These are phyloP conservation scores for Paracanthobrama guichenoti DNA, from an alignment of 2,113 vertebrate species.

Conservation along the genomic window DNA sequence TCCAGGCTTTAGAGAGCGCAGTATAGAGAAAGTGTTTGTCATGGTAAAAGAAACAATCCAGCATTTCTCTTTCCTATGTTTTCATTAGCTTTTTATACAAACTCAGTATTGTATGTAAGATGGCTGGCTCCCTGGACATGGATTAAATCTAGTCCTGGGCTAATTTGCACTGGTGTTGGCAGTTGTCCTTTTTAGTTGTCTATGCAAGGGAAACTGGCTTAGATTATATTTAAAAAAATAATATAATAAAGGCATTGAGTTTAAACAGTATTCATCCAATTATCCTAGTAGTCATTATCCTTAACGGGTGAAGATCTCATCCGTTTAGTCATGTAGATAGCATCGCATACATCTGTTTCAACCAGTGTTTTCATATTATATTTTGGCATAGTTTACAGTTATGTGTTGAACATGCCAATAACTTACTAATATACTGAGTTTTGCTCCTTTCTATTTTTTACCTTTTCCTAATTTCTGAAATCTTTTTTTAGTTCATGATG, in stretches of 20 bases:
- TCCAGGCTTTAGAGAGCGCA: background rate
- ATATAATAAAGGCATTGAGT: background rate
- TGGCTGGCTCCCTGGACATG: conserved; percentile 9
- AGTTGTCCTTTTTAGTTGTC: conserved; percentile 21
- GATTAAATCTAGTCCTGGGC: conserved; percentile 23
- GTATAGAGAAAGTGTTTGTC: conserved; percentile 12
- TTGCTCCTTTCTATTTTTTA: conserved; percentile 1
- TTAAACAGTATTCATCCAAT: conserved; percentile 14
- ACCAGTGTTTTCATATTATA: conserved; percentile 29
- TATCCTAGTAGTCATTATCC: background rate
- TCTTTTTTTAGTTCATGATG: conserved; percentile 13
- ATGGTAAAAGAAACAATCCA: background rate
- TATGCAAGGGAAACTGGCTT: conserved; percentile 24
- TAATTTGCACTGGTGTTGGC: conserved; percentile 17
- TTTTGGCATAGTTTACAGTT: conserved; percentile 35
- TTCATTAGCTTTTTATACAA: background rate
- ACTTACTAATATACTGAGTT: background rate
- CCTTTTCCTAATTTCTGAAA: background rate
- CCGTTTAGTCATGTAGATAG: background rate
- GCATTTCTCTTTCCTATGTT: background rate
- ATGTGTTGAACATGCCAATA: background rate
- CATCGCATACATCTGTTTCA: conserved; percentile 24
- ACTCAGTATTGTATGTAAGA: background rate
- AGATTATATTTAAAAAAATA: background rate
- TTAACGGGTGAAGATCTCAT: background rate